Conservation (phyloP, 2,888 invertebrate genomes). For the Drosophila lutescens region DNA sequence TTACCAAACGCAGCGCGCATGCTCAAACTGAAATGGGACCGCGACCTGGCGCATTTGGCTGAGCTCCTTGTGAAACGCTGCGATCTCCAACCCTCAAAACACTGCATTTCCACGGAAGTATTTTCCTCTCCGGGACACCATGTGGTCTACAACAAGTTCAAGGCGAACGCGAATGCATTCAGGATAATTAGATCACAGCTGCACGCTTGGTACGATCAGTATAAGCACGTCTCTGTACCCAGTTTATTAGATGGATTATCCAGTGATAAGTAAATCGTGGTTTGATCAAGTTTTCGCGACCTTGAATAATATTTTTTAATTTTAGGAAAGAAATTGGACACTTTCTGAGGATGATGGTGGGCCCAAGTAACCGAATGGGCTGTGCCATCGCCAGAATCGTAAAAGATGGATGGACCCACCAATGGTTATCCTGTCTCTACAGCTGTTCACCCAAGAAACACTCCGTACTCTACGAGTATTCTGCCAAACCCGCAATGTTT, state of each 20-base stretch:
- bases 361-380: not conserved
- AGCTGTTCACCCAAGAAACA: conserved; percentile 1
- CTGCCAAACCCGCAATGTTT: not conserved
- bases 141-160: not conserved
- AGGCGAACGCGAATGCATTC: not conserved
- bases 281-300: not conserved
- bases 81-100: not conserved
- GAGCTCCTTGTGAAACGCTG: conserved; percentile 3
- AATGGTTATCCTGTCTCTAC: conserved; percentile 6
- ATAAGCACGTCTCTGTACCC: not conserved
- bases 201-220: conserved; percentile 4
- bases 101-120: conserved; percentile 1
- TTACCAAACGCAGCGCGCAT: not conserved
- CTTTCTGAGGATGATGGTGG: conserved; percentile 8
- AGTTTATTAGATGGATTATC: conserved; percentile 1
- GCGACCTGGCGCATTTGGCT: not conserved
- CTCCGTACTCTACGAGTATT: not conserved
- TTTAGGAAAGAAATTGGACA: conserved; percentile 1
- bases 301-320: too few species aligned
- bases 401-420: not conserved
- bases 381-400: not conserved
- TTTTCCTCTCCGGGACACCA: not conserved
- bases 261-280: not conserved
- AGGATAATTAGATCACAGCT: conserved; percentile 1
- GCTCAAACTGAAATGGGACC: not conserved